These are phyloP conservation scores for Aphelenchoides bicaudatus DNA, from an alignment of 2,888 invertebrate genomes.

Conservation along the genomic window DNA sequence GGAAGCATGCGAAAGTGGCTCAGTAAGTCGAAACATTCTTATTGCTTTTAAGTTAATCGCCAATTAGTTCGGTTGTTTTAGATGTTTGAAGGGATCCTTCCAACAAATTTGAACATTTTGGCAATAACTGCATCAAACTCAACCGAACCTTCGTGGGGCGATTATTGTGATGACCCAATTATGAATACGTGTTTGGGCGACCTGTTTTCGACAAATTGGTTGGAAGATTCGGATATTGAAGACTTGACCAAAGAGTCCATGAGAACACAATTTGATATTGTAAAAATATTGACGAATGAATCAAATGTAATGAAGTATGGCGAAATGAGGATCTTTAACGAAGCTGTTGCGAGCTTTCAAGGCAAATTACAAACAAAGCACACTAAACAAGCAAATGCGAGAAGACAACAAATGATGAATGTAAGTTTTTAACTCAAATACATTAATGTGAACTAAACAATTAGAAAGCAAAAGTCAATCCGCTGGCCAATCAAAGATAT, in stretches of 20 bases:
- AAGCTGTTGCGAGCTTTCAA: constrained; percentile 61
- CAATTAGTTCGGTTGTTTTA: too few relatives aligned
- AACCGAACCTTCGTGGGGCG: constrained; percentile 68
- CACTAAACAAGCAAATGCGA: too few relatives aligned
- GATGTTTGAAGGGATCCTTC: constrained; percentile 67
- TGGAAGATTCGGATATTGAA: constrained; percentile 62
- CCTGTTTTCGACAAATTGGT: constrained; percentile 69
- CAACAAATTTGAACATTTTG: constrained; percentile 65
- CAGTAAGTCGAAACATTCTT: too few relatives aligned
- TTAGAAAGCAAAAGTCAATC: neutral
- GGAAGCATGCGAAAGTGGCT: constrained; percentile 69
- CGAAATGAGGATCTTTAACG: constrained; percentile 60
- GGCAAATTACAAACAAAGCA: constrained; percentile 39
- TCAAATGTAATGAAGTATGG: constrained; percentile 68
- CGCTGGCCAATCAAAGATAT: constrained; percentile 31
- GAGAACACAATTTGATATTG: constrained; percentile 65
- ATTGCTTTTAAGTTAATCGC: too few relatives aligned
- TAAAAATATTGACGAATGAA: constrained; percentile 66
- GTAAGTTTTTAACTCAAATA: neutral
- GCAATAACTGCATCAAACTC: constrained; percentile 68
- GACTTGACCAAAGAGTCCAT: constrained; percentile 65
- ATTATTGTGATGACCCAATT: constrained; percentile 65
- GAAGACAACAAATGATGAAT: neutral
- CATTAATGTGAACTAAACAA: neutral
- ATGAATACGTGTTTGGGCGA: constrained; percentile 65